Conservation (phyloP, 2,113 vertebrate species). For the Brachypteracias leptosomus region DNA sequence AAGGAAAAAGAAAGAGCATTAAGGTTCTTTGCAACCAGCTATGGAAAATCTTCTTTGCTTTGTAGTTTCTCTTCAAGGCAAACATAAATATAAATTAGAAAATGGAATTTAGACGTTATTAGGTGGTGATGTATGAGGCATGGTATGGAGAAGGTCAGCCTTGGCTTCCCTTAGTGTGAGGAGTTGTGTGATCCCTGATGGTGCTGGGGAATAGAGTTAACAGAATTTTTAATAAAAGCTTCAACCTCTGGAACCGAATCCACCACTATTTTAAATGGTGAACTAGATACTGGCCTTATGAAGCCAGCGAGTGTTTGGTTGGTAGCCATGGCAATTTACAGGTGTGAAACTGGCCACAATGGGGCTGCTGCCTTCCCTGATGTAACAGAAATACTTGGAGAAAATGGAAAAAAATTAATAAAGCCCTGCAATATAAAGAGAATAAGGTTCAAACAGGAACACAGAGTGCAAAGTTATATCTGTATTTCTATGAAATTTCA, state of each 20-base stretch:
- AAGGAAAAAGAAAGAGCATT: not conserved
- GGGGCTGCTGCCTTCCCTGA: not conserved
- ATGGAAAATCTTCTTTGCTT: not conserved
- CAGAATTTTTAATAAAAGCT: constrained; percentile 35
- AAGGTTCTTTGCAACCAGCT: not conserved
- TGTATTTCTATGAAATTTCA: constrained; percentile 20
- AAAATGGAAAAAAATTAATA: constrained; percentile 25
- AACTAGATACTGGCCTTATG: constrained; percentile 15
- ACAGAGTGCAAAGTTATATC: not conserved
- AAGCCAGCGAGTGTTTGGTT: not conserved
- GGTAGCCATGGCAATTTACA: constrained; percentile 46
- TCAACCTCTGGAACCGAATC: not conserved
- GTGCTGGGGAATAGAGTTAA: constrained; percentile 7
- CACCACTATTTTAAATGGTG: not conserved
- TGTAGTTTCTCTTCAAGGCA: not conserved
- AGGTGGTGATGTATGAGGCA: not conserved
- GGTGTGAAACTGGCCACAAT: constrained; percentile 34
- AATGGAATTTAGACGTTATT: not conserved
- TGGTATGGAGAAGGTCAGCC: not conserved
- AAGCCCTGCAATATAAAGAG: constrained; percentile 7
- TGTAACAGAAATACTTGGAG: constrained; percentile 42
- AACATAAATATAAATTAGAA: not conserved
- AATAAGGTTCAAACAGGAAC: constrained; percentile 31
- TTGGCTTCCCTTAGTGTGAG: not conserved
- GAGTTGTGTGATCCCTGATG: not conserved